Base-by-base conservation (phyloP, 2,888 invertebrate species). In the Lissocephala sabroskyi region DNA sequence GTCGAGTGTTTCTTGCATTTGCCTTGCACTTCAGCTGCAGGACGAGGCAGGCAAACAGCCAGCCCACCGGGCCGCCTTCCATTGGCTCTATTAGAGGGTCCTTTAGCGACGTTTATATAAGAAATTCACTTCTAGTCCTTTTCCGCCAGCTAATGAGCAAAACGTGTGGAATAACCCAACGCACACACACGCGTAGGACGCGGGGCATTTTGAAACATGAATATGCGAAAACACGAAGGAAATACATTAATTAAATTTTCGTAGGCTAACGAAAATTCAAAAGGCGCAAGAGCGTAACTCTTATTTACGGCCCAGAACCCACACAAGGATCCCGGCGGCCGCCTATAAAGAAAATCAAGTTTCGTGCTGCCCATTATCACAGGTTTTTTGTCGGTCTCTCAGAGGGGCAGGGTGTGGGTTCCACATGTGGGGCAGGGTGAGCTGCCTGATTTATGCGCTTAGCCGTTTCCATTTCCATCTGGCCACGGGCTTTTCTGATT, bases 201-300 rank as follows among this genome's bases (percentile, higher is more conserved):
- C 46, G 53, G 14, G 32, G 47, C 49, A 41, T 60, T 47, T 49
- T 46, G 73, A 59, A 65, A 65, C 74, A 66, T 74, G 71, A 70
- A 71, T 71, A 71, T 74, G 74, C 71, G 71, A 74, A 74, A 74
- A 74, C 71, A 71, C 71, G 71, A 65, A 74, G 71, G 49, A 71
- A 74, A 74, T 59, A 62, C 71, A 71, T 71, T 71, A 71, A 71
- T 74, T 71, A 70, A 71, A 71, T 71, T 74, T 71, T 65, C 36
- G 57, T n/a, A n/a, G 47, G 16, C 55, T 43, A 55, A 47, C 35
- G 47, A n/a, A 53, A 56, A 56, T 63, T 53, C 51, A 66, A 63
- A 70, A 57, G 64, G 49, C 57, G 52, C 45, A 51, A 49, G 45
- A 36, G 56, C 49, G 67, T 66, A 66, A 71, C 67, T 68, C 62